These are phyloP conservation scores for Takifugu bimaculatus DNA, from an alignment of 2,113 vertebrate genomes.

Conservation along the genomic window DNA sequence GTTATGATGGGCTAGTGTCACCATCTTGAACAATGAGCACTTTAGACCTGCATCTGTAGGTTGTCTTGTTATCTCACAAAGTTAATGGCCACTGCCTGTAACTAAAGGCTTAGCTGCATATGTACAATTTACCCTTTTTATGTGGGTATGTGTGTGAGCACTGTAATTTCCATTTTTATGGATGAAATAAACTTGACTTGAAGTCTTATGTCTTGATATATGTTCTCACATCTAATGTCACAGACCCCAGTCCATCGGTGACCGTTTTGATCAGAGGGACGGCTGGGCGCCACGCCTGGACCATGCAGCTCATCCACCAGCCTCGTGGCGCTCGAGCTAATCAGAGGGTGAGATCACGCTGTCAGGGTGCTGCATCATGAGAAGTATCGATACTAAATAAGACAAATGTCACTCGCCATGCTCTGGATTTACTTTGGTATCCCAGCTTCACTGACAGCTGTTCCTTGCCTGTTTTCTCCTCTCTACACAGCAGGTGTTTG, in stretches of 20 bases:
- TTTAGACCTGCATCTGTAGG: too few species aligned
- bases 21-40: too few species aligned
- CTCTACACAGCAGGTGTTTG: conserved; percentile 81
- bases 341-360: conserved; percentile 82
- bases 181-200: too few species aligned
- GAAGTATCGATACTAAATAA: background rate
- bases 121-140: too few species aligned
- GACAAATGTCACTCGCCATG: background rate
- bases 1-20: too few species aligned
- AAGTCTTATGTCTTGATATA: background rate
- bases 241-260: conserved; percentile 91
- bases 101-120: too few species aligned
- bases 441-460: background rate
- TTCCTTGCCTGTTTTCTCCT: background rate
- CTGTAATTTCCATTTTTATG: too few species aligned
- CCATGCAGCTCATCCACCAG: conserved; percentile 93
- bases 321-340: conserved; percentile 91
- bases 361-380: background rate
- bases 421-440: background rate
- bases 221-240: conserved; percentile 21
- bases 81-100: too few species aligned
- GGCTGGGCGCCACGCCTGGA: conserved; percentile 93
- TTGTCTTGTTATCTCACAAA: too few species aligned
- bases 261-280: conserved; percentile 90
- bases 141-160: too few species aligned